phyloP scores from a whole-genome alignment of 2,113 vertebrate species.

The Tetraodon nigroviridis region DNA sequence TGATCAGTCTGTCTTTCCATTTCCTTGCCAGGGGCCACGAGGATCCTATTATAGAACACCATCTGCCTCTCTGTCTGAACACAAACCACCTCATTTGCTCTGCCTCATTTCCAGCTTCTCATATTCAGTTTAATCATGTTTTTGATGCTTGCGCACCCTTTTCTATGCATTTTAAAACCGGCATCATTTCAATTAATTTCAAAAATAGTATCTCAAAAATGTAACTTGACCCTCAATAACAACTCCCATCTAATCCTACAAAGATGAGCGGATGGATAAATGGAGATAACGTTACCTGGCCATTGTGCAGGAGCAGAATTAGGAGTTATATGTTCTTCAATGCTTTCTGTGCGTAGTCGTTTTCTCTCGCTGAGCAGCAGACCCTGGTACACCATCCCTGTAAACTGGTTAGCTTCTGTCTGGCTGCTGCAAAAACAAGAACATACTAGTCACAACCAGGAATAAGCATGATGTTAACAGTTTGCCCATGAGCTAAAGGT shows the following conservation, averaged over 20 bases:
- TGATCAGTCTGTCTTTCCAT: slow-evolving; percentile 46
- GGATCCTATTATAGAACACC: slow-evolving; percentile 63
- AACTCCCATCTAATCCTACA: not conserved
- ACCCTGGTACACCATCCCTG: slow-evolving; percentile 96
- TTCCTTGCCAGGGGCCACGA: slow-evolving; percentile 61
- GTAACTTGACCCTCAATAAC: not conserved
- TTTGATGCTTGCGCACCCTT: slow-evolving; percentile 21
- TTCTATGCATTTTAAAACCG: slow-evolving; percentile 7
- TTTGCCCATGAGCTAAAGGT: not conserved
- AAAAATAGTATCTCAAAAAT: not conserved
- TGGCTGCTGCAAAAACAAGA: slow-evolving; percentile 76
- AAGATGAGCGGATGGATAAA: not conserved
- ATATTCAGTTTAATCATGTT: slow-evolving; percentile 23
- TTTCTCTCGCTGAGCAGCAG: slow-evolving; percentile 92
- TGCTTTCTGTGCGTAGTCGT: slow-evolving; percentile 91
- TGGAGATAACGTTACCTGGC: slow-evolving; percentile 79
- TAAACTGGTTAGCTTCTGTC: slow-evolving; percentile 90
- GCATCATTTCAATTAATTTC: not conserved
- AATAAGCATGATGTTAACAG: not conserved
- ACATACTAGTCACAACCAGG: not conserved
- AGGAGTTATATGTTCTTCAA: slow-evolving; percentile 93
- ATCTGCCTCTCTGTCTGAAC: slow-evolving; percentile 66
- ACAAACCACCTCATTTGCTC: slow-evolving; percentile 48
- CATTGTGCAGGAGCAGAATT: slow-evolving; percentile 91
- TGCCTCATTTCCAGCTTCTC: slow-evolving; percentile 27